phyloP scores from a whole-genome alignment of 2,888 invertebrate species.

The Lypha dubia region DNA sequence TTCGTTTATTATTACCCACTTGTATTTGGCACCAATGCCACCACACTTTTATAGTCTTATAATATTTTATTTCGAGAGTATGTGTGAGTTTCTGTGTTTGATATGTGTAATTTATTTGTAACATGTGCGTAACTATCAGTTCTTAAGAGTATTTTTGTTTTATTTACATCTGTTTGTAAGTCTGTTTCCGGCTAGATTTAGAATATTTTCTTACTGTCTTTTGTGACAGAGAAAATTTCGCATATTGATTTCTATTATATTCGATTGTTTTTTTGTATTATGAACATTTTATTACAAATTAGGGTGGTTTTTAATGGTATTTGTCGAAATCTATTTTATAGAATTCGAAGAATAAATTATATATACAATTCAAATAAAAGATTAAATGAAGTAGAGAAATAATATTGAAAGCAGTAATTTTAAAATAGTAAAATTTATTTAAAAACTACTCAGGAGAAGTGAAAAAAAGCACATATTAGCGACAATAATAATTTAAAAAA shows the following conservation, averaged over 20 bases:
- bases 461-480: too few species aligned
- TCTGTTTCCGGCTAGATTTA: conserved; percentile 22
- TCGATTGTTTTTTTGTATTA: not conserved
- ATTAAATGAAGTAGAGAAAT: not conserved
- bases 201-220: conserved; percentile 23
- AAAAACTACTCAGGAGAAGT: too few species aligned
- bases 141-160: conserved; percentile 26
- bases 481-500: too few species aligned
- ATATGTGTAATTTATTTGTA: conserved; percentile 73
- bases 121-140: conserved; percentile 73
- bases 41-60: conserved; percentile 10
- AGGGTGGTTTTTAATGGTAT: conserved; percentile 24
- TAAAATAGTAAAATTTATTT: too few species aligned
- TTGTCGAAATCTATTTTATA: conserved; percentile 41
- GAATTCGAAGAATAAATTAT: not conserved
- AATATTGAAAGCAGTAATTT: not conserved
- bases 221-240: conserved; percentile 19
- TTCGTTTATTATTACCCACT: conserved; percentile 62
- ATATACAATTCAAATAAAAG: not conserved
- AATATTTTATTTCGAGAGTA: conserved; percentile 7
- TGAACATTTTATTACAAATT: conserved; percentile 30
- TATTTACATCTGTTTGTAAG: conserved; percentile 39
- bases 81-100: conserved; percentile 26
- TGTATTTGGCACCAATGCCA: conserved; percentile 42
- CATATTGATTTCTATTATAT: conserved; percentile 54